These are phyloP conservation scores for Capreolus pygargus DNA, from an alignment of 2,113 vertebrate species.

Conservation along the genomic window DNA sequence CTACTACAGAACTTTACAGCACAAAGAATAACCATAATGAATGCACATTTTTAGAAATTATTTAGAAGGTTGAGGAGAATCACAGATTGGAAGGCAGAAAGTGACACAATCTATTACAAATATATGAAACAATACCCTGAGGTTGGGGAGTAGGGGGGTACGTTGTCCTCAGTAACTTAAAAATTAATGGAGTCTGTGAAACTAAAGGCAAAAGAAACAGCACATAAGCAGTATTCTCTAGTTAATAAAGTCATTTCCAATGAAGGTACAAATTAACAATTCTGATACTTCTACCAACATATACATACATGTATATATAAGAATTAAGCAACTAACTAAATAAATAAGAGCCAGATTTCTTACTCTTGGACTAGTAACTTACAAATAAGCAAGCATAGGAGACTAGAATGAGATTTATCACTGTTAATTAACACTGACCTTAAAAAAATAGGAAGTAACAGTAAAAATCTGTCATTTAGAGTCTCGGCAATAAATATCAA, in stretches of 20 bases:
- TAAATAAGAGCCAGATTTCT: neutral
- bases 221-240: neutral
- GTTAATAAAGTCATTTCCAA: neutral
- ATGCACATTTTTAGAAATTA: neutral
- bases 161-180: neutral
- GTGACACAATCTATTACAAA: neutral
- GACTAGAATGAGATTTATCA: neutral
- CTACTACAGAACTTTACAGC: neutral
- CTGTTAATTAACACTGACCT: neutral
- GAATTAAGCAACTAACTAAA: neutral
- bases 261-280: neutral
- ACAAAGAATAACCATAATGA: neutral
- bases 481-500: neutral
- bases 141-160: accelerated
- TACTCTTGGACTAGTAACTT: neutral
- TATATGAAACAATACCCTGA: neutral
- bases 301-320: neutral
- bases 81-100: neutral
- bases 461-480: neutral
- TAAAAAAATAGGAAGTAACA: neutral
- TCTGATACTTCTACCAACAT: neutral
- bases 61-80: neutral
- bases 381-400: neutral
- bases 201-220: neutral
- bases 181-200: neutral